These are phyloP conservation scores for Thecophora atra DNA, from an alignment of 2,888 invertebrate species.

Conservation along the genomic window DNA sequence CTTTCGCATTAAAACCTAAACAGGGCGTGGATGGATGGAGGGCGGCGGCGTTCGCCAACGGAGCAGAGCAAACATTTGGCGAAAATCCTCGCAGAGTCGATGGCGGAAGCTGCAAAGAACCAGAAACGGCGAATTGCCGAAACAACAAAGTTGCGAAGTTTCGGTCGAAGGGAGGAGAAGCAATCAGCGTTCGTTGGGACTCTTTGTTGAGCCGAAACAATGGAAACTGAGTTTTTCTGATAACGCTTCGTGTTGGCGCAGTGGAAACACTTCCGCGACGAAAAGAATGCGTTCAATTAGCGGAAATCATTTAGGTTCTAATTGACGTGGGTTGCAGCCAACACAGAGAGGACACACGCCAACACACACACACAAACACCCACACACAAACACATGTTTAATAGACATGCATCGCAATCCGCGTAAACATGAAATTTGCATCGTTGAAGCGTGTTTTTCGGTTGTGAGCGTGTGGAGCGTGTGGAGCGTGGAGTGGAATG, in stretches of 20 bases:
- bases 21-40: background rate
- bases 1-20: constrained; percentile 42
- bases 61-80: constrained; percentile 23
- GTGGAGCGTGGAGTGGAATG: too few relatives aligned
- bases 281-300: background rate
- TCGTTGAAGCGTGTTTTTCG: too few relatives aligned
- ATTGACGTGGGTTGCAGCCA: constrained; percentile 52
- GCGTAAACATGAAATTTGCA: too few relatives aligned
- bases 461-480: too few relatives aligned
- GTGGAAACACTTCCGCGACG: too few relatives aligned
- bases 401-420: too few relatives aligned
- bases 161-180: background rate
- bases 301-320: constrained; percentile 57
- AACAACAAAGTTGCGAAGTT: background rate
- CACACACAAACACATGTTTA: constrained; percentile 32
- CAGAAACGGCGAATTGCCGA: background rate
- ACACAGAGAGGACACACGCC: too few relatives aligned
- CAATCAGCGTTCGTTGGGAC: too few relatives aligned
- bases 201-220: too few relatives aligned
- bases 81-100: constrained; percentile 20
- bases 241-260: too few relatives aligned
- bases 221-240: too few relatives aligned
- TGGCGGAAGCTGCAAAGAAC: background rate
- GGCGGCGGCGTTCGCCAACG: background rate
- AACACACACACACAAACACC: background rate